Percentiles rank a stretch among this genome's conserved stretches.
Conservation (phyloP, 2,888 invertebrate species). For the Cerceris rybyensis region DNA sequence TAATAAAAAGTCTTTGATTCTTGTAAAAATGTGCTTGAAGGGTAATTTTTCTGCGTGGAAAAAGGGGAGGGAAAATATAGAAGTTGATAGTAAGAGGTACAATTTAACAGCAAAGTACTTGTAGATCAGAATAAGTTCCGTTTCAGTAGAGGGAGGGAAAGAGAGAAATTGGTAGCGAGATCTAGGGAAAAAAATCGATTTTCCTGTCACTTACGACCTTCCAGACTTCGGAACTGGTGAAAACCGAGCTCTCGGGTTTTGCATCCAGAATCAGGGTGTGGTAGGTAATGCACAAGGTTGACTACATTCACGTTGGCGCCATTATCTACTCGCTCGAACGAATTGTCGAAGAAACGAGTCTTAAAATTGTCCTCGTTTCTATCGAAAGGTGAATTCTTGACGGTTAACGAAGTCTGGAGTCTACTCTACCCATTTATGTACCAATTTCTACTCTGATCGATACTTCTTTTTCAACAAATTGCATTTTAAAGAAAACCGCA, state of each 20-base stretch:
- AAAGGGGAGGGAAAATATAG: no score
- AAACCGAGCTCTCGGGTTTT: slow-evolving; percentile 65
- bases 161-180: slow-evolving; percentile 49
- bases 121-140: slow-evolving; percentile 23
- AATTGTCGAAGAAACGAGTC: slow-evolving; percentile 59
- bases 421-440: background rate
- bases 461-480: background rate
- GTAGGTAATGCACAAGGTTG: slow-evolving; percentile 68
- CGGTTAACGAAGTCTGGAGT: background rate
- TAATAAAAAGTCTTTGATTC: no score
- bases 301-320: slow-evolving; percentile 69
- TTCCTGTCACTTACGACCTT: slow-evolving; percentile 69
- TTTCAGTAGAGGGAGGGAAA: slow-evolving; percentile 5
- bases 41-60: no score
- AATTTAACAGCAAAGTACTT: background rate
- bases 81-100: background rate
- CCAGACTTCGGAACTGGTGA: slow-evolving; percentile 66
- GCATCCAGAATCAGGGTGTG: slow-evolving; percentile 67
- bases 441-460: background rate
- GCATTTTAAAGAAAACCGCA: background rate
- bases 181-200: slow-evolving; percentile 57
- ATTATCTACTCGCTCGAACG: slow-evolving; percentile 67
- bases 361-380: slow-evolving; percentile 62
- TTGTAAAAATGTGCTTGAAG: no score
- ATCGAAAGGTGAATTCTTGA: slow-evolving; percentile 49